A percentile compares a stretch with the other conserved stretches of the same genome.
Evolutionary conservation across 2,888 invertebrate genomes (phyloP).

Genomic region (Metalampra italica): DNA sequence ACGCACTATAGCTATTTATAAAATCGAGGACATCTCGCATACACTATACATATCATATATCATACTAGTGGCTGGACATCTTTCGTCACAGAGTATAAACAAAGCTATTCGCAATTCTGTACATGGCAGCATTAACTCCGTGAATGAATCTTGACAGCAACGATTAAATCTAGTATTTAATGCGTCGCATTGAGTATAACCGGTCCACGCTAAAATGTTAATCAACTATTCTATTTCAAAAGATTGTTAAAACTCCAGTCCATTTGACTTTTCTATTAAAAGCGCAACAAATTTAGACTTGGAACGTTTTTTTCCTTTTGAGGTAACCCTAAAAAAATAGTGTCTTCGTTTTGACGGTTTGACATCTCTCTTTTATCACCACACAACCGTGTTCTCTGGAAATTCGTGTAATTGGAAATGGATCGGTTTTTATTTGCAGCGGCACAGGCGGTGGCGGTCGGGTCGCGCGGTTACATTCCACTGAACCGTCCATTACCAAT

Average conservation of each 20-base stretch:
- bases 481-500: neutral
- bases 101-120: neutral
- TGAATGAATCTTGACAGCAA: no score
- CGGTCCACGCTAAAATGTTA: no score
- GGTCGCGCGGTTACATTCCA: neutral
- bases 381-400: neutral
- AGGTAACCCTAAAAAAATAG: no score
- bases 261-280: no score
- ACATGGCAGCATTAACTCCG: neutral
- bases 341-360: no score
- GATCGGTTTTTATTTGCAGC: neutral
- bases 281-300: no score
- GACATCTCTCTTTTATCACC: neutral
- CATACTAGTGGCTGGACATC: conserved; percentile 40
- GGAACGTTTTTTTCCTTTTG: no score
- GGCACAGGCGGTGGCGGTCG: neutral
- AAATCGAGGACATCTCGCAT: conserved; percentile 35
- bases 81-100: conserved; percentile 42
- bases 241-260: neutral
- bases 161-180: neutral
- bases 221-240: neutral
- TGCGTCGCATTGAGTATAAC: neutral
- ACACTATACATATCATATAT: conserved; percentile 54
- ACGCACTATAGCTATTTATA: conserved; percentile 44
- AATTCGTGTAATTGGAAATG: neutral